phyloP scores from a whole-genome alignment of 2,113 vertebrate species.

The Hucho hucho region DNA sequence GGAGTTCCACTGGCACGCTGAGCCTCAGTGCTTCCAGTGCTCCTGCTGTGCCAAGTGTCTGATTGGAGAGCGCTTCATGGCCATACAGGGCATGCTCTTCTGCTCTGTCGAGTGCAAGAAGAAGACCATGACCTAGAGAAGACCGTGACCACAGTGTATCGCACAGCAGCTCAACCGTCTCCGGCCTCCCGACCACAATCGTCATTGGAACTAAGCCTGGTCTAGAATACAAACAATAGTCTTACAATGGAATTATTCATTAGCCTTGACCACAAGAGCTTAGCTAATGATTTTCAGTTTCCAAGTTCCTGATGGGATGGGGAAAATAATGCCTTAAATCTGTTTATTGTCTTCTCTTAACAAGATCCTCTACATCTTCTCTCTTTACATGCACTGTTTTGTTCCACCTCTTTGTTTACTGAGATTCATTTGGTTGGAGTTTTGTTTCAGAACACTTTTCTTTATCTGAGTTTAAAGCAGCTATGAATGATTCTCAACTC shows the following conservation, averaged over 20 bases:
- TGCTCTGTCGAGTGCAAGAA: slow-evolving; percentile 96
- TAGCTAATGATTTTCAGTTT: too few species aligned
- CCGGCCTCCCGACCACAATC: background rate
- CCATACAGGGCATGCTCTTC: slow-evolving; percentile 84
- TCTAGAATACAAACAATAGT: background rate
- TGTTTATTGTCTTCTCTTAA: background rate
- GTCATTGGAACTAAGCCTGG: background rate
- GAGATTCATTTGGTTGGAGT: background rate
- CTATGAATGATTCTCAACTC: too few species aligned
- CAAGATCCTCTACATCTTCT: background rate
- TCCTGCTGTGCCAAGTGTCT: slow-evolving; percentile 91
- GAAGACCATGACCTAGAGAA: slow-evolving; percentile 69
- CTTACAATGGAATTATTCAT: too few species aligned
- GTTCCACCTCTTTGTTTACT: background rate
- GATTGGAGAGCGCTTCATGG: slow-evolving; percentile 93
- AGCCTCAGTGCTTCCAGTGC: slow-evolving; percentile 87
- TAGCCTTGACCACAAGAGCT: too few species aligned
- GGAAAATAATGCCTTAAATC: slow-evolving; percentile 4
- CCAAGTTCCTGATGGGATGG: background rate
- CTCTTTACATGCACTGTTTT: background rate
- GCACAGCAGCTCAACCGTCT: background rate
- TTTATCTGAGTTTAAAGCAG: background rate
- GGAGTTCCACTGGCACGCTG: slow-evolving; percentile 89
- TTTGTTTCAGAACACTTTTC: background rate
- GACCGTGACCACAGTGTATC: background rate